phyloP scores from a whole-genome alignment of 2,888 invertebrate genomes.

The Agonum fuliginosum region DNA sequence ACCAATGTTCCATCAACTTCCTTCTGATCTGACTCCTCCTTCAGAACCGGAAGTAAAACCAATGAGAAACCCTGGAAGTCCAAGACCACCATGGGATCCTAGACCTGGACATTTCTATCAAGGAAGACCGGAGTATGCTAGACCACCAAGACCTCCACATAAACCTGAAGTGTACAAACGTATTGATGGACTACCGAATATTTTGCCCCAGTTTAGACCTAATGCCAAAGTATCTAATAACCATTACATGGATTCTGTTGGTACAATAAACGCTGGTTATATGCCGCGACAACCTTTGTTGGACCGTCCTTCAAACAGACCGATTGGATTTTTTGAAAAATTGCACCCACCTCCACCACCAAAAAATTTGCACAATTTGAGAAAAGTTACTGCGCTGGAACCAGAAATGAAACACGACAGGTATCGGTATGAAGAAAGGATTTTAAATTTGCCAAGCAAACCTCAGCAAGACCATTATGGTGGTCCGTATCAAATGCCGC shows the following conservation, averaged over 20 bases:
- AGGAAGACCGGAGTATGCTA: conserved; percentile 71
- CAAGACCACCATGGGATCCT: conserved; percentile 73
- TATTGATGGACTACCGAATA: conserved; percentile 77
- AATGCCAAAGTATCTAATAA: conserved; percentile 77
- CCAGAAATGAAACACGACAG: conserved; percentile 61
- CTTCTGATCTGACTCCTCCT: conserved; percentile 73
- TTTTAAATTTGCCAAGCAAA: conserved; percentile 64
- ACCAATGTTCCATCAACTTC: conserved; percentile 72
- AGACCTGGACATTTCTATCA: conserved; percentile 72
- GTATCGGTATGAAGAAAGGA: conserved; percentile 64
- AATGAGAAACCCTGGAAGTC: conserved; percentile 64
- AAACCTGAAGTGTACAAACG: conserved; percentile 70
- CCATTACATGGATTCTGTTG: conserved; percentile 66
- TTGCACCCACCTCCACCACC: conserved; percentile 71
- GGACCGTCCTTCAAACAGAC: conserved; percentile 71
- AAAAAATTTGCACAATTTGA: conserved; percentile 71
- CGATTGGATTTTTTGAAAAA: conserved; percentile 71
- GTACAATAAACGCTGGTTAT: conserved; percentile 64
- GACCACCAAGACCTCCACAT: conserved; percentile 69
- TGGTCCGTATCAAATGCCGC: conserved; percentile 69
- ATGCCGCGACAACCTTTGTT: conserved; percentile 70
- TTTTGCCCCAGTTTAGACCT: conserved; percentile 83
- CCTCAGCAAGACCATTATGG: conserved; percentile 66
- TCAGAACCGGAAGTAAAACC: conserved; percentile 68
- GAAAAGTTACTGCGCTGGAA: conserved; percentile 74